phyloP scores from a whole-genome alignment of 2,888 invertebrate species.

The Palloptera scutellata region DNA sequence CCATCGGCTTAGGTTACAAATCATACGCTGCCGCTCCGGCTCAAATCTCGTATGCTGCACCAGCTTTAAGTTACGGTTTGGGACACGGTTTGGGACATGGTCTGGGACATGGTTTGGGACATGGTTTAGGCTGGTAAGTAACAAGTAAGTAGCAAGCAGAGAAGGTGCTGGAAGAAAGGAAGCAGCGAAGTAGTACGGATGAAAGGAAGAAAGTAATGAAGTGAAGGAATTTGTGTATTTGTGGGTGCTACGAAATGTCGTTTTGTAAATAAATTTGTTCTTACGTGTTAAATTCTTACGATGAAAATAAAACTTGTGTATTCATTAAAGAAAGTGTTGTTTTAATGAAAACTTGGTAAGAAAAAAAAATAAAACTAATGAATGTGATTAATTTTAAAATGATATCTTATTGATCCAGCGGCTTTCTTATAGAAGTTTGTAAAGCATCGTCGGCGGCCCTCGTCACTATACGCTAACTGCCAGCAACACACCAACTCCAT shows the following conservation, averaged over 20 bases:
- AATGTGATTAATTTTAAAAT: slow-evolving; percentile 9
- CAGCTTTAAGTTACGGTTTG: slow-evolving; percentile 39
- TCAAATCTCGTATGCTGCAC: slow-evolving; percentile 64
- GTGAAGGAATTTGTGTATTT: slow-evolving; percentile 17
- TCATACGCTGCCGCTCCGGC: slow-evolving; percentile 65
- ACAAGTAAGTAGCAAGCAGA: background rate
- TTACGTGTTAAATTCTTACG: slow-evolving; percentile 29
- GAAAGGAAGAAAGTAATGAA: slow-evolving; percentile 16
- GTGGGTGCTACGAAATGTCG: slow-evolving; percentile 11
- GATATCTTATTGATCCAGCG: too few relatives aligned
- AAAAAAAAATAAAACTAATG: background rate
- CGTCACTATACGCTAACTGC: too few relatives aligned
- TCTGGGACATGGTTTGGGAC: slow-evolving; percentile 40
- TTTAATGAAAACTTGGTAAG: too few relatives aligned
- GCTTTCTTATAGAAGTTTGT: too few relatives aligned
- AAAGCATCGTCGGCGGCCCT: too few relatives aligned
- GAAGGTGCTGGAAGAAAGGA: background rate
- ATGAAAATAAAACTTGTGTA: slow-evolving; percentile 11
- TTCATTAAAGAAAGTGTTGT: too few relatives aligned
- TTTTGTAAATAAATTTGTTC: slow-evolving; percentile 26
- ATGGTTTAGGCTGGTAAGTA: slow-evolving; percentile 52
- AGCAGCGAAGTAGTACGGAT: slow-evolving; percentile 23
- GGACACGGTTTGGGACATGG: slow-evolving; percentile 37
- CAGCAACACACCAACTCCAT: too few relatives aligned
- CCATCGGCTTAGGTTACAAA: slow-evolving; percentile 12